Evolutionary conservation across 1,140 invertebrate species (phyloP), one percentile per base, ranked within the genome.

Genomic region (Bombus pyrosoma): DNA sequence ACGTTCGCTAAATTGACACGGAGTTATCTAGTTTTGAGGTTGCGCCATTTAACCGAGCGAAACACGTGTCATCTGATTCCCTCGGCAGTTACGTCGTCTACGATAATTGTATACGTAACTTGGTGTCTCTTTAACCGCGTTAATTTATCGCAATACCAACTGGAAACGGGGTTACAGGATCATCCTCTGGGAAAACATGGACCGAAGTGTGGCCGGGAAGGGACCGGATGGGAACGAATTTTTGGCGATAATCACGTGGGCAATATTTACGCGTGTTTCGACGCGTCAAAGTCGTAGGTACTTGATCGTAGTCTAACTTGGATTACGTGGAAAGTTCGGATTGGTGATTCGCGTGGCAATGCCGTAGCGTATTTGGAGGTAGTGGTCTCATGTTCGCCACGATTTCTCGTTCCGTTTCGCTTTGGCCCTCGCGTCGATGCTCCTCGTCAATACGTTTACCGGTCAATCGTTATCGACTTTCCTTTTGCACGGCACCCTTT

Each of bases 391-490:
- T 66, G 57, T 76, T 64, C 81, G 76, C 74, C 69, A 71, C 81
- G 79, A 71, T 85, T 81, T 75, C 85, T 89, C 78, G 66, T n/a
- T 66, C 32, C 71, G 39, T 78, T 83, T 53, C 64, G 47, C 75
- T 57, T 59, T 66, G 69, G 64, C 28, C 76, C 41, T 72, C 66
- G 53, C 66, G 80, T 57, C 87, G 87, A 77, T 86, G 87, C 80
- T 81, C 41, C 68, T 77, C 76, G 75, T 80, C 81, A 68, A 88
- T 90, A 86, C 85, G 77, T 90, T 90, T 86, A 85, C 78, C 81
- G 89, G 83, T 87, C 89, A 88, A 90, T 88, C 88, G 86, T 90
- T 88, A 90, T 90, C 89, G 89, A 81, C 75, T 90, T 87, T 86
- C 69, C 81, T 84, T 90, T 89, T 84, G 88, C 77, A 78, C 89